A percentile compares a stretch with the other conserved stretches of the same genome.
Conservation (phyloP, 2,113 vertebrate species). For the Anser brachyrhynchus region DNA sequence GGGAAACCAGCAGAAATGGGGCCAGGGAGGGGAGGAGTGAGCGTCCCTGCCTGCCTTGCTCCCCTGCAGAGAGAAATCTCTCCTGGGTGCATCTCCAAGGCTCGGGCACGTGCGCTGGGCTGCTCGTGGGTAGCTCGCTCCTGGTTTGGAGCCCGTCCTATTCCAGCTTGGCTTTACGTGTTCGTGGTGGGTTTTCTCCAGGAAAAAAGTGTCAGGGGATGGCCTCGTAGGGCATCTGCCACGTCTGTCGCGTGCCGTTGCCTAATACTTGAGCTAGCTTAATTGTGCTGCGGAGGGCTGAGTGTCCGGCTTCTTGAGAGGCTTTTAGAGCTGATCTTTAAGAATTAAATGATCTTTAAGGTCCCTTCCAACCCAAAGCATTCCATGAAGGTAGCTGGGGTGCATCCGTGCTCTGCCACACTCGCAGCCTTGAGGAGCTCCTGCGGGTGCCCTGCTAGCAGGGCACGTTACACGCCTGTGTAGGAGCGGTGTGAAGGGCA, state of each 20-base stretch:
- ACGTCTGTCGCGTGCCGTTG: not conserved
- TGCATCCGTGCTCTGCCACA: not conserved
- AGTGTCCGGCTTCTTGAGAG: not conserved
- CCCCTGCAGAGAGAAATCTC: not conserved
- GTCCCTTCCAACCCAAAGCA: too few species aligned
- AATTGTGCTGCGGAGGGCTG: not conserved
- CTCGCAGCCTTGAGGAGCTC: not conserved
- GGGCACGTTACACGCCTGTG: fast-evolving
- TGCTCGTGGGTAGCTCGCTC: not conserved
- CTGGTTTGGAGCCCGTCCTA: not conserved
- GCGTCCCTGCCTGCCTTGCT: not conserved
- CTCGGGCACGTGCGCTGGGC: not conserved
- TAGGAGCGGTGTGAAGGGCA: not conserved
- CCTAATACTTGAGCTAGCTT: not conserved
- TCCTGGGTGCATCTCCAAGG: not conserved
- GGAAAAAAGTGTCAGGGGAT: not conserved
- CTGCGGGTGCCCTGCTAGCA: not conserved
- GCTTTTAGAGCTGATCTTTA: not conserved
- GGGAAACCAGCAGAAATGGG: not conserved
- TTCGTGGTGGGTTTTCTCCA: not conserved
- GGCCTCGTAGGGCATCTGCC: not conserved
- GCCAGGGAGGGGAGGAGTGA: not conserved
- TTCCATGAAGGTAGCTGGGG: not conserved
- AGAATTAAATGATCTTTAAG: too few species aligned
- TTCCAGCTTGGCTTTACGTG: not conserved